Evolutionary conservation across 2,113 vertebrate genomes (phyloP).

Genomic region (Sorex araneus): DNA sequence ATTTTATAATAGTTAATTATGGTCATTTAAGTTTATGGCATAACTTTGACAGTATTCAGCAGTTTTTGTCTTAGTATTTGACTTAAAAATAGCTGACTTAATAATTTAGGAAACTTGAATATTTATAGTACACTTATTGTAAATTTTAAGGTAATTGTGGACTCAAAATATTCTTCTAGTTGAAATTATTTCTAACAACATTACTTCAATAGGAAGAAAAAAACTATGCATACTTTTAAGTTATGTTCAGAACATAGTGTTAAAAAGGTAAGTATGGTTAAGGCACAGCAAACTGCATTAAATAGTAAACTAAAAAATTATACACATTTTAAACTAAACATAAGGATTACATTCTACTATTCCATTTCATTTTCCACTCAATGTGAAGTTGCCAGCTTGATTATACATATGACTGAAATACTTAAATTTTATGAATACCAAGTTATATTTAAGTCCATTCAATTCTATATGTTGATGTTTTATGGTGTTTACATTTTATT

Average conservation of each 20-base stretch:
- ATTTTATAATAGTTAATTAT: slow-evolving; percentile 54
- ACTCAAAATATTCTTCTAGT: not conserved
- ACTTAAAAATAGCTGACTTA: slow-evolving; percentile 29
- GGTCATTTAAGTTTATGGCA: not conserved
- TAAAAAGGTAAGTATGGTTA: slow-evolving; percentile 37
- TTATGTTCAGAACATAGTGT: not conserved
- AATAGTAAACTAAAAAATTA: not conserved
- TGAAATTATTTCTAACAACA: slow-evolving; percentile 46
- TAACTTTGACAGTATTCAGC: not conserved
- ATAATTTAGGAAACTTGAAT: slow-evolving; percentile 53
- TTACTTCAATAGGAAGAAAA: slow-evolving; percentile 33
- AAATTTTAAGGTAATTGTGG: slow-evolving; percentile 46
- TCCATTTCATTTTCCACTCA: slow-evolving; percentile 33
- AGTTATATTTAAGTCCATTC: slow-evolving; percentile 15
- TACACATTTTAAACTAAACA: slow-evolving; percentile 3
- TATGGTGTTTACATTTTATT: not conserved
- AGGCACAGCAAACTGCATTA: not conserved
- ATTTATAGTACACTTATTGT: not conserved
- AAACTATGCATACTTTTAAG: slow-evolving; percentile 9
- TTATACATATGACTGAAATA: not conserved
- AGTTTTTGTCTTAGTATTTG: slow-evolving; percentile 33
- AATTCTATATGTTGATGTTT: not conserved
- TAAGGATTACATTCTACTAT: not conserved
- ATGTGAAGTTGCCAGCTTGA: not conserved
- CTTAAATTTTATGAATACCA: not conserved